Base-by-base conservation (phyloP, 2,113 vertebrate genomes). In the Pelvicachromis taeniatus region DNA sequence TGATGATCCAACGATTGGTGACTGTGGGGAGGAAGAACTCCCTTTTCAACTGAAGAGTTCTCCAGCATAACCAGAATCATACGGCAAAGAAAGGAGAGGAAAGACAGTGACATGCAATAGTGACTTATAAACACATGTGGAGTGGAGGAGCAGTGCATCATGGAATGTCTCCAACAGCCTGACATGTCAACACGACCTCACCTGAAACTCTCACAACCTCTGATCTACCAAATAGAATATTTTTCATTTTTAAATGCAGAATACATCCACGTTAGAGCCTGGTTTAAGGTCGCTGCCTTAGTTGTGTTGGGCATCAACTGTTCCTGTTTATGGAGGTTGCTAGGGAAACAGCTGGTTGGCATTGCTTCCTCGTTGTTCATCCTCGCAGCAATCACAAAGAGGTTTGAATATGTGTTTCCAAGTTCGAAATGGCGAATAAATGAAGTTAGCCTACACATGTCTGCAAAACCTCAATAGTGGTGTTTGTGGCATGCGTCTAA, bases 1-100 rank as follows among this genome's bases (percentile, higher is more conserved):
- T 1, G n/a, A 73, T 17, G 14, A 7, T 29, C 65, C 65, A 48
- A 17, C 2, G 4, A 19, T 17, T 73, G 2, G 68, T 29, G 68
- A 73, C 23, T 19, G 68, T 19, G 14, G 6, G 23, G 68, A 48
- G 5, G 42, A 73, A 73, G 42, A 73, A 11, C 42, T 48, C 5
- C 26, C 14, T 19, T 29, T 17, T 26, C 0, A 48, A 17, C 2
- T 0, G 65, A 48, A 73, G 45, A 0, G 65, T 17, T 48, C 40
- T 17, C 40, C 58, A 19, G 17, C 58, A 35, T 14, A 56, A 56
- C 12, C 59, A 63, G 59, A 33, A 21, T 21, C 38, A 38, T 63
- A 13, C 19, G 59, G 19, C 2, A 5, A 68, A 68, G 5, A 68
- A 23, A 9, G 35, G 0, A 70, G 1, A 70, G 13, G 23, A 45